phyloP scores from a whole-genome alignment of 1,140 invertebrate species.

The Musca domestica region DNA sequence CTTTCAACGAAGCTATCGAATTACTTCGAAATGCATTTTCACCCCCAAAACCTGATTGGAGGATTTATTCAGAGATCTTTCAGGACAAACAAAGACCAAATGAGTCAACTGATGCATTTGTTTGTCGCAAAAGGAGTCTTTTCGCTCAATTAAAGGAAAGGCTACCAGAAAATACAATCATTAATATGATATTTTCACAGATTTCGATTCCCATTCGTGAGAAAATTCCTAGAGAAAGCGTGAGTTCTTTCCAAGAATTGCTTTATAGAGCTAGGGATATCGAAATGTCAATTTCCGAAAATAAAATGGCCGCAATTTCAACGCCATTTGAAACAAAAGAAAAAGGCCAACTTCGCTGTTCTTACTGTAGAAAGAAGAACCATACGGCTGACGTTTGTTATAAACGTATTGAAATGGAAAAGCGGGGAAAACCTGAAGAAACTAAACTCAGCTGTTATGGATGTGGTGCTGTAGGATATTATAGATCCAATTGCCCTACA shows the following conservation, averaged over 20 bases:
- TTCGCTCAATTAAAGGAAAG: constrained; percentile 19
- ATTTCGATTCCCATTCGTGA: neutral
- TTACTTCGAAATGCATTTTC: constrained; percentile 15
- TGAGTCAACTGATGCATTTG: constrained; percentile 5
- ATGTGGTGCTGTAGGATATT: too few species aligned
- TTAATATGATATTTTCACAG: constrained; percentile 13
- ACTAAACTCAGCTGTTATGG: too few species aligned
- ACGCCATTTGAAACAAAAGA: too few species aligned
- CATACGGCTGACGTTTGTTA: constrained; percentile 16
- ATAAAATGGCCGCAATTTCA: too few species aligned
- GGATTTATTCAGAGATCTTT: constrained; percentile 15
- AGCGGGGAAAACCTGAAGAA: too few species aligned
- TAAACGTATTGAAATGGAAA: constrained; percentile 11
- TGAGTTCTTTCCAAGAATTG: constrained; percentile 4
- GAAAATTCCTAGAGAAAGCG: neutral
- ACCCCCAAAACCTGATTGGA: constrained; percentile 21
- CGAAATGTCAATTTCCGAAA: too few species aligned
- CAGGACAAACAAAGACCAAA: neutral
- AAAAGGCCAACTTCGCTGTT: neutral
- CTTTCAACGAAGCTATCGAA: constrained; percentile 17
- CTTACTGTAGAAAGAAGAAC: constrained; percentile 22
- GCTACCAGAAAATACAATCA: neutral
- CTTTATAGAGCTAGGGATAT: constrained; percentile 11
- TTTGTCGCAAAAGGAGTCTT: constrained; percentile 1
- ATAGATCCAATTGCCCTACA: too few species aligned